Percentiles rank a stretch among this genome's conserved stretches.
These are phyloP conservation scores for Elegia similella DNA, from an alignment of 2,888 invertebrate species.

Conservation along the genomic window DNA sequence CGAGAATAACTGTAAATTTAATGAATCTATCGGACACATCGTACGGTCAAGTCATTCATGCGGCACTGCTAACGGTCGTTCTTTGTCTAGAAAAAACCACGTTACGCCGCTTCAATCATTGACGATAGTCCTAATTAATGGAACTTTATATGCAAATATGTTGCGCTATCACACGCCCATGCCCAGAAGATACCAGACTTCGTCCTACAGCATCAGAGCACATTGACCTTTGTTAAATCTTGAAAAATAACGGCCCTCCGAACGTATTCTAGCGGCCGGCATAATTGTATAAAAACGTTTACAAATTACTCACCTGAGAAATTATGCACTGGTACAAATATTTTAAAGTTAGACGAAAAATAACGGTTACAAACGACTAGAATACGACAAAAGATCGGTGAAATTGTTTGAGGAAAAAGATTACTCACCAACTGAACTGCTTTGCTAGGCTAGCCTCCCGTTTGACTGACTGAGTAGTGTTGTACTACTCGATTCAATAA, in stretches of 20 bases:
- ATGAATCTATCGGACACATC: conserved; percentile 38
- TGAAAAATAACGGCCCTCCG: conserved; percentile 71
- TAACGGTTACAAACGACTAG: background rate
- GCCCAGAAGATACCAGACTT: conserved; percentile 39
- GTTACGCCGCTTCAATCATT: conserved; percentile 29
- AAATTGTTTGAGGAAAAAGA: conserved; percentile 35
- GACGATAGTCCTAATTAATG: conserved; percentile 37
- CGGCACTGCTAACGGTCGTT: conserved; percentile 51
- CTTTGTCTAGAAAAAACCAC: conserved; percentile 30
- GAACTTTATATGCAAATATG: conserved; percentile 43
- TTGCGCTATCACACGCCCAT: conserved; percentile 40
- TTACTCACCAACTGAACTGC: conserved; percentile 53
- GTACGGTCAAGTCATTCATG: conserved; percentile 50
- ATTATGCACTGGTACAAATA: conserved; percentile 21
- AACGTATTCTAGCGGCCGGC: conserved; percentile 15
- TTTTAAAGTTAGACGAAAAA: background rate
- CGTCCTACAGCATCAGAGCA: conserved; percentile 52
- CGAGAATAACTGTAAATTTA: conserved; percentile 48
- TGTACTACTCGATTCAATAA: conserved; percentile 16
- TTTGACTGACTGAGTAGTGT: conserved; percentile 23
- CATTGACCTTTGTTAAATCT: conserved; percentile 72
- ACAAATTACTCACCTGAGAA: conserved; percentile 4
- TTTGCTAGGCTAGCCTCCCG: background rate
- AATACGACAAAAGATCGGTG: background rate
- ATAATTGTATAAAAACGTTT: conserved; percentile 20